Percentiles rank a stretch among this genome's conserved stretches.
Evolutionary conservation across 2,888 invertebrate genomes (phyloP).

Genomic region (Xiphydria camelus): DNA sequence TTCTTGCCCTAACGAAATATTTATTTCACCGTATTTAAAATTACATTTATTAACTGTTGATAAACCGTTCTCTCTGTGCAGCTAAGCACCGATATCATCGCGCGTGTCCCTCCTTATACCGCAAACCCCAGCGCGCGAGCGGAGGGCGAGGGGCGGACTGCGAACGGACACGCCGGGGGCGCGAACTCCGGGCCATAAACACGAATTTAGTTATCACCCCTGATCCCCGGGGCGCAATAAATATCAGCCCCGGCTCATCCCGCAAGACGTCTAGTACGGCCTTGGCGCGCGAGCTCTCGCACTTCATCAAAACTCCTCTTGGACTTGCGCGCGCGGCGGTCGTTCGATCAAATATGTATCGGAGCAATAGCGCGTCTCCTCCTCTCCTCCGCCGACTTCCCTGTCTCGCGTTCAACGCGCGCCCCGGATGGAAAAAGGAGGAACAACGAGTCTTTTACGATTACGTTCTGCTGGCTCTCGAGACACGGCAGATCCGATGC

Average conservation of each 20-base stretch:
- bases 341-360: slow-evolving; percentile 43
- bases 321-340: slow-evolving; percentile 13
- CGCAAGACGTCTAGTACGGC: slow-evolving; percentile 36
- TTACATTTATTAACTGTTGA: no score
- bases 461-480: no score
- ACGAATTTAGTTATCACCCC: slow-evolving; percentile 50
- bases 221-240: slow-evolving; percentile 46
- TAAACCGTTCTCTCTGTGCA: no score
- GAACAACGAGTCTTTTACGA: slow-evolving; percentile 23
- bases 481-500: slow-evolving; percentile 43
- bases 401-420: no score
- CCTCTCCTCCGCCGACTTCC: no score
- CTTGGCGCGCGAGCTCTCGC: slow-evolving; percentile 5
- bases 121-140: background rate
- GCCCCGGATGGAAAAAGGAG: no score
- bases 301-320: slow-evolving; percentile 29
- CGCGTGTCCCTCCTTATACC: background rate
- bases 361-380: slow-evolving; percentile 2
- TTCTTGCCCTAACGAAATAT: background rate
- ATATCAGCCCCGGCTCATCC: slow-evolving; percentile 34
- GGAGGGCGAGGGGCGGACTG: background rate
- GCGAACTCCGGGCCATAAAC: slow-evolving; percentile 31
- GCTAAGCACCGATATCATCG: no score
- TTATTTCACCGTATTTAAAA: no score
- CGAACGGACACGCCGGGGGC: slow-evolving; percentile 5